phyloP scores from a whole-genome alignment of 2,888 invertebrate species.

The Lycia hirtaria region DNA sequence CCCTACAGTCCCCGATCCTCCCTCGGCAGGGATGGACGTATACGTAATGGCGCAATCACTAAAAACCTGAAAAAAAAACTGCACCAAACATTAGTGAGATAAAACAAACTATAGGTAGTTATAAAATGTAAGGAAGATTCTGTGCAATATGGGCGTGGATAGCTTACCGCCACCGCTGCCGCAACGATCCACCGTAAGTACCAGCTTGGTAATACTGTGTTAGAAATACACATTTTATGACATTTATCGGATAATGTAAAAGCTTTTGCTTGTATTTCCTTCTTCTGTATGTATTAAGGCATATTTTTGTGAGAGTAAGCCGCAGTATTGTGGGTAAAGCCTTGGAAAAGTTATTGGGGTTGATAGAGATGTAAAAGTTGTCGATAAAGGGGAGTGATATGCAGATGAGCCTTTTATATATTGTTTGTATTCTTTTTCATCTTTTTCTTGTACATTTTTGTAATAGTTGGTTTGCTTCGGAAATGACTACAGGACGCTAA shows the following conservation, averaged over 20 bases:
- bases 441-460: not conserved
- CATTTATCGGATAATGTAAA: conserved; percentile 30
- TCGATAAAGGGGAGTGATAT: not conserved
- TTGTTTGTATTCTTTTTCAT: not conserved
- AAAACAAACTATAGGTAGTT: conserved; percentile 45
- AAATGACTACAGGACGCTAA: too few species aligned
- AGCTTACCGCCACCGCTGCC: conserved; percentile 65
- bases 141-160: conserved; percentile 70
- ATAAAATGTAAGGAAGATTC: conserved; percentile 51
- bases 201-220: not conserved
- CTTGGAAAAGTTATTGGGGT: not conserved
- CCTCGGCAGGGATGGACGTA: conserved; percentile 59
- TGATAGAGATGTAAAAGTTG: not conserved
- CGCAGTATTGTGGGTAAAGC: not conserved
- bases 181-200: conserved; percentile 63
- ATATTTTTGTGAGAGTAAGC: not conserved
- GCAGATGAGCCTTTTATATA: not conserved
- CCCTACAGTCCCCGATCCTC: conserved; percentile 52
- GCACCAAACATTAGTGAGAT: conserved; percentile 32
- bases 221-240: conserved; percentile 21
- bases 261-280: conserved; percentile 17
- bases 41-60: conserved; percentile 54
- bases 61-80: conserved; percentile 42
- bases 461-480: too few species aligned
- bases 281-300: not conserved